A percentile compares a stretch with the other conserved stretches of the same genome.
Evolutionary conservation across 2,888 invertebrate species (phyloP).

Genomic region (Eumerus sabulonum): DNA sequence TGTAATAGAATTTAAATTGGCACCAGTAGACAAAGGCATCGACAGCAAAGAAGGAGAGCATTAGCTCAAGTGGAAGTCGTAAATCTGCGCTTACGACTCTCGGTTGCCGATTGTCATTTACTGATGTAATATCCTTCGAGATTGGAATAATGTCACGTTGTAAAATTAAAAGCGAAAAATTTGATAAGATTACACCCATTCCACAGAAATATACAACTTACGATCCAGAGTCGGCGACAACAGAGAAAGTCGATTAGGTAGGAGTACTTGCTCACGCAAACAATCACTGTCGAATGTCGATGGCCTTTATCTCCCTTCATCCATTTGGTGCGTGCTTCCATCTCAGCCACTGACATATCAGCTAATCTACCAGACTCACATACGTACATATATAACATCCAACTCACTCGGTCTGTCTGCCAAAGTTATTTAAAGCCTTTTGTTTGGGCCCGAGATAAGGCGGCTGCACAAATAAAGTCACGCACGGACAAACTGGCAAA

Average conservation of each 20-base stretch:
- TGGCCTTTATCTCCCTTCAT: no score
- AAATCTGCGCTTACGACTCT: constrained; percentile 4
- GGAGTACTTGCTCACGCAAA: no score
- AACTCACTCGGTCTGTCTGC: constrained; percentile 32
- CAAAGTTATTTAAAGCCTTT: constrained; percentile 48
- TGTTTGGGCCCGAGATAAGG: constrained; percentile 21
- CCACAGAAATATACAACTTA: no score
- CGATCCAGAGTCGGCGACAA: no score
- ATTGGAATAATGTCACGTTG: not conserved
- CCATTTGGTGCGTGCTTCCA: no score
- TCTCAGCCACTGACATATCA: no score
- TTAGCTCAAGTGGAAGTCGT: constrained; percentile 24
- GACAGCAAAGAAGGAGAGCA: constrained; percentile 5
- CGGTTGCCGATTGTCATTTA: not conserved
- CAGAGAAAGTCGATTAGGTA: no score
- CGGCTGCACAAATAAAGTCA: not conserved
- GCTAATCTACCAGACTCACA: constrained; percentile 2
- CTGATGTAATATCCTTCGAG: not conserved
- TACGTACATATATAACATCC: constrained; percentile 26
- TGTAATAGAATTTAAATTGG: constrained; percentile 54
- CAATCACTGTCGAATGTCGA: no score
- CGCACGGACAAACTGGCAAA: not conserved
- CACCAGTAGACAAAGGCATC: constrained; percentile 12
- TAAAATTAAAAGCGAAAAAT: no score
- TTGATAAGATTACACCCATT: no score